Conservation (phyloP, 2,888 invertebrate genomes). For the Eilema caniola region DNA sequence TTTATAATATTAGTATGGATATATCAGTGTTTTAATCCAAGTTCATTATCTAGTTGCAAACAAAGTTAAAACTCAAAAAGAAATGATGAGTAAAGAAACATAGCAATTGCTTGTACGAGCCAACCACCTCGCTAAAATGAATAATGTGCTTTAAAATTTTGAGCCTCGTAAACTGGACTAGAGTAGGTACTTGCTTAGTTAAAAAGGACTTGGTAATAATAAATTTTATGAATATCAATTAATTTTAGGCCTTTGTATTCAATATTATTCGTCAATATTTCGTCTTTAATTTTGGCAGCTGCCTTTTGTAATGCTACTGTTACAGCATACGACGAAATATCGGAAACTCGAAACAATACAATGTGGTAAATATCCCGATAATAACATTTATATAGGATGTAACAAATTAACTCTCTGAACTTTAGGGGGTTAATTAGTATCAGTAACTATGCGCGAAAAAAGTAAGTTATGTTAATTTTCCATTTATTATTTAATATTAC, state of each 20-base stretch:
- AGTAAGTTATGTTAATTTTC: no score
- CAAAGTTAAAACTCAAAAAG: slow-evolving; percentile 6
- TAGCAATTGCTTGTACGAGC: slow-evolving; percentile 4
- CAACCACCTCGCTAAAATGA: slow-evolving; percentile 36
- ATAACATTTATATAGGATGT: no score
- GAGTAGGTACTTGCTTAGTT: slow-evolving; percentile 25
- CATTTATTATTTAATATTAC: no score
- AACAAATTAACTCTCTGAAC: no score
- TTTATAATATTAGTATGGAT: no score
- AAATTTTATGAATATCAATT: slow-evolving; percentile 9
- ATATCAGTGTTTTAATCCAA: no score
- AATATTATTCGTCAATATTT: background rate
- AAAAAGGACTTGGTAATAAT: slow-evolving; percentile 16
- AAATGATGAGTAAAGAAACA: slow-evolving; percentile 9
- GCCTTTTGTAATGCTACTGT: background rate
- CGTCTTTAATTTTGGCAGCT: background rate
- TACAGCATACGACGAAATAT: no score
- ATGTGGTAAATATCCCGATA: no score
- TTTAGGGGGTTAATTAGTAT: no score
- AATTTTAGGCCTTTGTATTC: slow-evolving; percentile 10
- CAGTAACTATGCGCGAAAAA: no score
- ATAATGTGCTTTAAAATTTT: slow-evolving; percentile 45
- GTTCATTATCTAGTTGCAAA: slow-evolving; percentile 1
- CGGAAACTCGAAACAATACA: no score
- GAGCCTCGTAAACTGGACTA: slow-evolving; percentile 15